Evolutionary conservation across 2,888 invertebrate genomes (phyloP).

Genomic region (Coenonympha glycerion): DNA sequence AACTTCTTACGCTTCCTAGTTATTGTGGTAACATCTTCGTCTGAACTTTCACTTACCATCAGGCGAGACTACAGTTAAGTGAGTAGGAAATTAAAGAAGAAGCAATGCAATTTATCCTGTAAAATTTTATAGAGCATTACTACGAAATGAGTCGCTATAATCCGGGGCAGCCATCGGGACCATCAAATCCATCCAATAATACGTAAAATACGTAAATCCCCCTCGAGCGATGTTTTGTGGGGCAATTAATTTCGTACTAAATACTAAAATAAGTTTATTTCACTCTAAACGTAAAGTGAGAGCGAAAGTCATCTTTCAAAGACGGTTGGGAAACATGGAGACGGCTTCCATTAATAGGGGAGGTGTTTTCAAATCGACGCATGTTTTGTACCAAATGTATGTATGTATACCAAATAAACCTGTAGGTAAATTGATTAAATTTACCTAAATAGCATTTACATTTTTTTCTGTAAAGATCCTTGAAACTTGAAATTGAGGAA

Average conservation of each 20-base stretch:
- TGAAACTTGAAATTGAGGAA: too few species aligned
- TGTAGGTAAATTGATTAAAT: too few species aligned
- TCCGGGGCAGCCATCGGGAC: conserved; percentile 32
- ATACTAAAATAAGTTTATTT: conserved; percentile 64
- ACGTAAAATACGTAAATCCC: conserved; percentile 51
- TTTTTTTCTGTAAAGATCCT: too few species aligned
- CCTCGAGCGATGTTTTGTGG: conserved; percentile 47
- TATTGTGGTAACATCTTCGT: too few species aligned
- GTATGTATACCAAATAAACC: too few species aligned
- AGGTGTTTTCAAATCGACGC: not conserved
- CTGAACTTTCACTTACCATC: too few species aligned
- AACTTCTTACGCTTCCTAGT: too few species aligned
- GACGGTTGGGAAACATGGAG: conserved; percentile 30
- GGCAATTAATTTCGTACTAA: conserved; percentile 64
- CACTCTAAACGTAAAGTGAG: conserved; percentile 42
- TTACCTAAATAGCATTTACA: too few species aligned
- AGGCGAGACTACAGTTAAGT: too few species aligned
- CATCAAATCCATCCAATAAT: conserved; percentile 48
- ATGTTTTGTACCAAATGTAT: too few species aligned
- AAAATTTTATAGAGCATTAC: conserved; percentile 28
- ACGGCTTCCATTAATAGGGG: conserved; percentile 21
- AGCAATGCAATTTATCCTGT: conserved; percentile 19
- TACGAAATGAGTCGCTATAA: conserved; percentile 34
- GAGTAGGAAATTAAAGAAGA: too few species aligned
- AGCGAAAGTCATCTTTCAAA: conserved; percentile 34